A percentile compares a stretch with the other conserved stretches of the same genome.
These are phyloP conservation scores for Phocoena sinus DNA, from an alignment of 2,113 vertebrate genomes.

Conservation along the genomic window DNA sequence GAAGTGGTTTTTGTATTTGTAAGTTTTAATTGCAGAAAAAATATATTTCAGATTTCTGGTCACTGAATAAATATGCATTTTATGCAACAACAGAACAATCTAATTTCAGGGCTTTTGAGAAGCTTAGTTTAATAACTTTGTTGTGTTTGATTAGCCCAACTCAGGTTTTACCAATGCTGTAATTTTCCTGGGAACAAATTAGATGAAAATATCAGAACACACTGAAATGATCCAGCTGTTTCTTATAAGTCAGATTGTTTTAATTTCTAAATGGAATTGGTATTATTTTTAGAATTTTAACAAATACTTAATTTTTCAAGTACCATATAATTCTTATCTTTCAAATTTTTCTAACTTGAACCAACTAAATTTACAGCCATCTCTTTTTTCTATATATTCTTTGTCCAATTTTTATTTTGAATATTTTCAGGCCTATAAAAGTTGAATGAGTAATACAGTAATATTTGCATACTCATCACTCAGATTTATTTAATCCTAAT, in stretches of 20 bases:
- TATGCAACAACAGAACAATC: background rate
- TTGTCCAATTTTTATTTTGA: slow-evolving; percentile 32
- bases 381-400: background rate
- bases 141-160: background rate
- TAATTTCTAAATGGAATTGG: background rate
- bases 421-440: slow-evolving; percentile 12
- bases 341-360: background rate
- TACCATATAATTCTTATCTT: background rate
- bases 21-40: background rate
- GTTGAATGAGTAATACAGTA: background rate
- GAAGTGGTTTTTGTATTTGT: background rate
- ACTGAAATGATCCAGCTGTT: background rate
- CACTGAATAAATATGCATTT: background rate
- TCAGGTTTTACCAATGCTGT: background rate
- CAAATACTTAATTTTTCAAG: slow-evolving; percentile 7
- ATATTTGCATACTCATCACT: background rate
- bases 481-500: background rate
- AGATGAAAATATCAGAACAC: background rate
- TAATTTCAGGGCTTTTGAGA: background rate
- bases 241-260: slow-evolving; percentile 7
- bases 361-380: background rate
- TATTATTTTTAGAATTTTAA: slow-evolving; percentile 23
- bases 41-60: slow-evolving; percentile 8
- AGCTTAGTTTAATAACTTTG: background rate
- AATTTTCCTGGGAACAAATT: background rate